Evolutionary conservation across 2,888 invertebrate genomes (phyloP).

Genomic region (Ophioninae sp.): DNA sequence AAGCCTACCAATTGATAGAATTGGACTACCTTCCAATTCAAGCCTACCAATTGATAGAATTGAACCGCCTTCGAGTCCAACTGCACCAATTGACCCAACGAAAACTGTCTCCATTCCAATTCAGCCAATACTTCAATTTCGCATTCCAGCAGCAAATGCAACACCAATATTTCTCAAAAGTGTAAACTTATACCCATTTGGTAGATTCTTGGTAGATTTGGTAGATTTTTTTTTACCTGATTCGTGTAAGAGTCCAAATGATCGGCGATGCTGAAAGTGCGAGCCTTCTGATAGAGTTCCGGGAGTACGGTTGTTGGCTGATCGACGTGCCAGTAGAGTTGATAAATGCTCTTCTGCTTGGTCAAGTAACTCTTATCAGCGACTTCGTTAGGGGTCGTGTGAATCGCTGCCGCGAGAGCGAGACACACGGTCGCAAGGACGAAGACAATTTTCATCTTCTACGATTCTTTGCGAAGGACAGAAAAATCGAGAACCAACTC

Average conservation of each 20-base stretch:
- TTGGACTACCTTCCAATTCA: too few species aligned
- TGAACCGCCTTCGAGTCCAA: too few species aligned
- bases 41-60: too few species aligned
- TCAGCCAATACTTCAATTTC: too few species aligned
- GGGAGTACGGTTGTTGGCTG: conserved; percentile 74
- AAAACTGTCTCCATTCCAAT: too few species aligned
- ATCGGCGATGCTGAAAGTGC: conserved; percentile 69
- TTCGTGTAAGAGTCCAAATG: conserved; percentile 68
- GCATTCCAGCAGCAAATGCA: too few species aligned
- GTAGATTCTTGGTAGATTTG: neutral
- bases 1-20: too few species aligned
- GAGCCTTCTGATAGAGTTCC: conserved; percentile 71
- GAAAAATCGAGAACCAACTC: conserved; percentile 8
- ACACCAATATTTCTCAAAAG: neutral
- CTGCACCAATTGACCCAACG: too few species aligned
- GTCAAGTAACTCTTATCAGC: conserved; percentile 78
- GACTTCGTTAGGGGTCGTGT: conserved; percentile 58
- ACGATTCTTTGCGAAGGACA: neutral
- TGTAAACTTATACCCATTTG: neutral
- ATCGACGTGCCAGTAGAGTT: conserved; percentile 81
- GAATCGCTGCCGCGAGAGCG: conserved; percentile 78
- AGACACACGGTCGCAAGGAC: conserved; percentile 79
- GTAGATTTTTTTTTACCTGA: conserved; percentile 65
- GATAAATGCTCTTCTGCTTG: conserved; percentile 81
- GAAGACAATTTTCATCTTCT: conserved; percentile 82